Conservation (phyloP, 2,113 vertebrate genomes). For the Lanius collurio region DNA sequence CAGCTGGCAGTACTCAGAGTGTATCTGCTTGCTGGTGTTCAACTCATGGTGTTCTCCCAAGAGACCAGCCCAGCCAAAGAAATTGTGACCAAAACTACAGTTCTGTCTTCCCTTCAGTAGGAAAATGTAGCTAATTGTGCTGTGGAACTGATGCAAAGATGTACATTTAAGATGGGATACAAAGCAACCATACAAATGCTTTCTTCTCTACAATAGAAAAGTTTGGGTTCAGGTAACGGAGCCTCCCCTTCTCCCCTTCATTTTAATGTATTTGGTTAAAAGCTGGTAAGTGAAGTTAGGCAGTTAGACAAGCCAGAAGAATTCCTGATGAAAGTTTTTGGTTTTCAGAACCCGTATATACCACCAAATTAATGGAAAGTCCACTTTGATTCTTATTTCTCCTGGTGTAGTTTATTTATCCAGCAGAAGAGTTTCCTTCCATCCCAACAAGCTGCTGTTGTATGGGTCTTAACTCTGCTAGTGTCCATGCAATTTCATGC, state of each 20-base stretch:
- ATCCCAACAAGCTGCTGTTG: not conserved
- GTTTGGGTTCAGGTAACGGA: not conserved
- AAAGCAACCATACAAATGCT: not conserved
- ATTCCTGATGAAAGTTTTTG: not conserved
- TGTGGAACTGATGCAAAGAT: not conserved
- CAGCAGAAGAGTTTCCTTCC: not conserved
- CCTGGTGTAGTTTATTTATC: not conserved
- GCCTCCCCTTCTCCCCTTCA: not conserved
- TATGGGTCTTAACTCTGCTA: not conserved
- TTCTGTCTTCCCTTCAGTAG: not conserved
- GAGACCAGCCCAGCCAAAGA: not conserved
- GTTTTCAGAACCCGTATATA: not conserved
- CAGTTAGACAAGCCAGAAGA: not conserved
- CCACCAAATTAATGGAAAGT: not conserved
- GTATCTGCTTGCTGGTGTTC: rapidly evolving
- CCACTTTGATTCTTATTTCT: not conserved
- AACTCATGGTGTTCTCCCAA: rapidly evolving
- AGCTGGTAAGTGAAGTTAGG: not conserved
- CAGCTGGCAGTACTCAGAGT: not conserved
- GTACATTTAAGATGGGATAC: not conserved
- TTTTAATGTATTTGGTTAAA: not conserved
- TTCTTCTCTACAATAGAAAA: not conserved
- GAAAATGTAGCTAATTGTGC: not conserved
- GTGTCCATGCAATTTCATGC: not conserved
- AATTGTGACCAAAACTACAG: not conserved